Evolutionary conservation across 2,888 invertebrate genomes (phyloP).

Genomic region (Protophormia terraenovae): DNA sequence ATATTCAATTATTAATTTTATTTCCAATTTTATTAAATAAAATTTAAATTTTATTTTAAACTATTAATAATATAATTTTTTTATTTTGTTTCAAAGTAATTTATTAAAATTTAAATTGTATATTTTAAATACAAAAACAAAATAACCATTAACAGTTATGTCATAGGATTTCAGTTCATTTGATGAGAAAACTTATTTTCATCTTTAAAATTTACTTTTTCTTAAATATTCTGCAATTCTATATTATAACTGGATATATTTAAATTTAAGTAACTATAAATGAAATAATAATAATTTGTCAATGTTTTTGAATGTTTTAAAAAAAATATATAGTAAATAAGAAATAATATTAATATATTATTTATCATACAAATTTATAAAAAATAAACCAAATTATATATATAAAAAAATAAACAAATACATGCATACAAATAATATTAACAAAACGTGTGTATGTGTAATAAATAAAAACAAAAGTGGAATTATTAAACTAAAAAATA

Average conservation of each 20-base stretch:
- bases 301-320: conserved; percentile 47
- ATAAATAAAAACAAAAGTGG: conserved; percentile 37
- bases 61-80: neutral
- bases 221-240: neutral
- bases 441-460: conserved; percentile 23
- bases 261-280: neutral
- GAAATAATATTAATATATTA: neutral
- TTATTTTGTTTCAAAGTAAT: neutral
- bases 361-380: conserved; percentile 19
- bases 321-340: conserved; percentile 9
- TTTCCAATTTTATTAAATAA: no score
- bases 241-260: neutral
- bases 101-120: no score
- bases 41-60: neutral
- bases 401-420: neutral
- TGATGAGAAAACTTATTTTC: no score
- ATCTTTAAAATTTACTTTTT: no score
- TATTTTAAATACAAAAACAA: no score
- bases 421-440: conserved; percentile 25
- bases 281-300: conserved; percentile 33
- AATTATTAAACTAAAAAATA: conserved; percentile 35
- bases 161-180: no score
- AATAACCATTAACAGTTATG: no score
- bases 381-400: neutral
- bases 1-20: no score